These are phyloP conservation scores for Hippasteria phrygiana DNA, from an alignment of 53 echinoderm and acorn worm genomes.

Conservation along the genomic window DNA sequence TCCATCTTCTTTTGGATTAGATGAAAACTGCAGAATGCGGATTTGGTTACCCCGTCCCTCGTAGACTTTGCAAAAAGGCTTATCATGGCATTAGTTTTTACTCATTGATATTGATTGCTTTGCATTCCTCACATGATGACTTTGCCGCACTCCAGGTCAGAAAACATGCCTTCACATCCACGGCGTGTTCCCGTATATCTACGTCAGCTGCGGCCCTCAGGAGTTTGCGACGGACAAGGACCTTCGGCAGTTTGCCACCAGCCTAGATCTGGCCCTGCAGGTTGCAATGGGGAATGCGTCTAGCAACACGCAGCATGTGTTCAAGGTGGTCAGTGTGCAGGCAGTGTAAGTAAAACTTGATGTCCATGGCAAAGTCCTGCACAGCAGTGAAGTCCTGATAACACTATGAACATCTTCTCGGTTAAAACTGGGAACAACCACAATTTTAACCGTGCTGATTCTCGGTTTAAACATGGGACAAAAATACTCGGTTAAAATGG, in stretches of 20 bases:
- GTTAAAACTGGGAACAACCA: no score
- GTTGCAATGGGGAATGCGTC: conserved; percentile 87
- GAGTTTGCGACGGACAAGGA: conserved; percentile 71
- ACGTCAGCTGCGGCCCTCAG: conserved; percentile 77
- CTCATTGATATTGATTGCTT: no score
- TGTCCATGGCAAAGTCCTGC: neutral
- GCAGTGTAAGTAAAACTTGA: conserved; percentile 80
- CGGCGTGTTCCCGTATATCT: conserved; percentile 98
- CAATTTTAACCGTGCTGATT: no score
- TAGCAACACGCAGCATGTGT: conserved; percentile 84
- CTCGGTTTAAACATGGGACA: no score
- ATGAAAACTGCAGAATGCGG: no score
- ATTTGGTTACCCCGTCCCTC: no score
- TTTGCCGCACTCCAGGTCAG: conserved; percentile 73
- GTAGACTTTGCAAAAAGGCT: no score
- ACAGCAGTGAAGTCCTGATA: neutral
- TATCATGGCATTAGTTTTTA: no score
- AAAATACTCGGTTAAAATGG: no score
- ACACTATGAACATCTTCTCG: no score
- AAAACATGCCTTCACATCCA: conserved; percentile 97
- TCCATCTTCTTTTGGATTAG: no score
- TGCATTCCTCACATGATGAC: neutral
- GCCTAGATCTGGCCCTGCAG: conserved; percentile 89
- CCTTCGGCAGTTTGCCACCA: conserved; percentile 83
- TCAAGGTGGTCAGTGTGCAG: conserved; percentile 85